Evolutionary conservation across 2,113 vertebrate species (phyloP).

Genomic region (Amphilophus citrinellus): DNA sequence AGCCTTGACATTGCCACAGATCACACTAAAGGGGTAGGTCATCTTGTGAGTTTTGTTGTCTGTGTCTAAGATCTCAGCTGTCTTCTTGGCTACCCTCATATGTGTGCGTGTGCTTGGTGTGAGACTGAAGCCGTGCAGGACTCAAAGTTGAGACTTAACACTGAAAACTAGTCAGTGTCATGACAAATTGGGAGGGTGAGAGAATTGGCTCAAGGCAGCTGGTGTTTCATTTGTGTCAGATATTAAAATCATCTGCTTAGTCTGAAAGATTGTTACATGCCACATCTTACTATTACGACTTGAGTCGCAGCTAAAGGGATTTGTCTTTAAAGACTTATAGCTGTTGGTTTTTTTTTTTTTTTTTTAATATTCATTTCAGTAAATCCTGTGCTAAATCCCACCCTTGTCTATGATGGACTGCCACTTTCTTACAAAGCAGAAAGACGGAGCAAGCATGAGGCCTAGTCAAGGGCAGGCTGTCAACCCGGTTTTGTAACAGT

Average conservation of each 20-base stretch:
- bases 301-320: conserved; percentile 20
- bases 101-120: conserved; percentile 22
- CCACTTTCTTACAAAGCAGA: conserved; percentile 43
- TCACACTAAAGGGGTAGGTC: conserved; percentile 81
- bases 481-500: conserved; percentile 63
- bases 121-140: conserved; percentile 28
- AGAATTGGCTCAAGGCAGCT: conserved; percentile 15
- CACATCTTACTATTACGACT: conserved; percentile 16
- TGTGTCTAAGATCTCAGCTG: conserved; percentile 20
- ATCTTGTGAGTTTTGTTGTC: conserved; percentile 25
- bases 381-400: conserved; percentile 38
- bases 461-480: conserved; percentile 61
- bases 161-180: conserved; percentile 43
- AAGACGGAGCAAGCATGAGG: conserved; percentile 35
- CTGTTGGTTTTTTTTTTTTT: background rate
- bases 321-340: conserved; percentile 38
- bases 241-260: conserved; percentile 26
- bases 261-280: conserved; percentile 32
- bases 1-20: conserved; percentile 67
- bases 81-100: conserved; percentile 25
- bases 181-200: conserved; percentile 29
- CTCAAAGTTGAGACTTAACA: conserved; percentile 49
- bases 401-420: background rate
- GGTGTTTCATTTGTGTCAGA: conserved; percentile 30
- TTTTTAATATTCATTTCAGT: conserved; percentile 31